Conservation (phyloP, 2,797 vertebrate species). For the Microhierax caerulescens region DNA sequence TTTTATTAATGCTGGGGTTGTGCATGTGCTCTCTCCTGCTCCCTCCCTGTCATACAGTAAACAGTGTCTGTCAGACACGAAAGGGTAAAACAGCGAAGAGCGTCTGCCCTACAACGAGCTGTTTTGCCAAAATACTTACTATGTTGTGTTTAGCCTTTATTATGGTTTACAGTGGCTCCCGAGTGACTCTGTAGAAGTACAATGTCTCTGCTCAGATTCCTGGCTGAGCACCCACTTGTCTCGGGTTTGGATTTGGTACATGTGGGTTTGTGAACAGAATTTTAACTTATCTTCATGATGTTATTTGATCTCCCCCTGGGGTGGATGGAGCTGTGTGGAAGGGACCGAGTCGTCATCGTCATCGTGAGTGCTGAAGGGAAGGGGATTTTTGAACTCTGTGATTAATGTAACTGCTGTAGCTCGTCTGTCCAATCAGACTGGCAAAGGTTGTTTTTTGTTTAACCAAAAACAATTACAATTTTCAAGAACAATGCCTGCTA, state of each 20-base stretch:
- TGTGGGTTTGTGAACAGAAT: slow-evolving; percentile 1
- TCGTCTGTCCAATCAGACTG: not conserved
- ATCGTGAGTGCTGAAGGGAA: not conserved
- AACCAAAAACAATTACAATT: not conserved
- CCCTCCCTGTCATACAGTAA: not conserved
- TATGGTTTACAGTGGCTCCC: not conserved
- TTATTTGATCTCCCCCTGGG: slow-evolving; percentile 14
- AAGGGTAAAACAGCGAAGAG: not conserved
- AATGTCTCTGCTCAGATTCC: not conserved
- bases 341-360: not conserved
- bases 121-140: slow-evolving; percentile 11
- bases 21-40: not conserved
- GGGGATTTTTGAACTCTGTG: not conserved
- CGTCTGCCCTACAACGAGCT: not conserved
- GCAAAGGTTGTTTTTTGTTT: not conserved
- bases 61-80: not conserved
- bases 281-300: not conserved
- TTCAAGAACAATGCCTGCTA: not conserved
- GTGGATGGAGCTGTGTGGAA: not conserved
- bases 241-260: not conserved
- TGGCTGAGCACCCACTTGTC: not conserved
- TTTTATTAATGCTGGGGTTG: not conserved
- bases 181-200: not conserved
- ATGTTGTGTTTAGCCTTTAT: not conserved
- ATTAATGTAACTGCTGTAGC: not conserved